Base-by-base conservation (phyloP, 2,113 vertebrate species). In the Potamarius usumacintae region DNA sequence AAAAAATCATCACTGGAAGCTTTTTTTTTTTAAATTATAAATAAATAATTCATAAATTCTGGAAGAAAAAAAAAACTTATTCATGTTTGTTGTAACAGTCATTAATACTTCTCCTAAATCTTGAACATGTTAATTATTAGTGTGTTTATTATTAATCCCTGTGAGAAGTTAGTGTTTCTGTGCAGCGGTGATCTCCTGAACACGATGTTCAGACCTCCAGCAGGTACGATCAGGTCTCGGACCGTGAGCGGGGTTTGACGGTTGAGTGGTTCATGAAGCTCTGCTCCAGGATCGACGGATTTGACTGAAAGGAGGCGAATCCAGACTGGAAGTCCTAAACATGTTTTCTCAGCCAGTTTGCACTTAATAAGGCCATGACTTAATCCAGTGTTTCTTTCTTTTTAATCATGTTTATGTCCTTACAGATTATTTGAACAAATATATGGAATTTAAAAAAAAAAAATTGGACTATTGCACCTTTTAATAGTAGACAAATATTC, bases 151-250 rank as follows among this genome's bases (percentile, higher is more conserved):
- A 8, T 12, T 34, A 34, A 30, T 30, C 20, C 18, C 2, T 4
- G 25, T 69, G 11, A 69, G 65, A 15, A 5, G 65, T 5, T 14
- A 15, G 63, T 27, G 11, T 6, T 69, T 7, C 0, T 4, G 11
- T 17, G 14, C 20, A 5, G n/a, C 1, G 27, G 7, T 20, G 4
- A 8, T 6, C 5, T 18, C 15, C 0, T 1, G 1, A 0, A 1
- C 5, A 1, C 9, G 62, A 2, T 30, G 67, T 69, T 69, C 20
- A 20, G 6, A 22, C 7, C 7, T 57, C 12, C 12, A 14, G 2
- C 55, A 69, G 71, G 71, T 48, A 18, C 4, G 34, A 17, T 20
- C 15, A 42, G 69, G 63, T 65, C 63, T 63, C 62, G n/a, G n/a
- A 65, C 25, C 12, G 25, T 11, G 2, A 27, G 25, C 4, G 30